These are phyloP conservation scores for Empis stercorea DNA, from an alignment of 2,888 invertebrate species.

Conservation along the genomic window DNA sequence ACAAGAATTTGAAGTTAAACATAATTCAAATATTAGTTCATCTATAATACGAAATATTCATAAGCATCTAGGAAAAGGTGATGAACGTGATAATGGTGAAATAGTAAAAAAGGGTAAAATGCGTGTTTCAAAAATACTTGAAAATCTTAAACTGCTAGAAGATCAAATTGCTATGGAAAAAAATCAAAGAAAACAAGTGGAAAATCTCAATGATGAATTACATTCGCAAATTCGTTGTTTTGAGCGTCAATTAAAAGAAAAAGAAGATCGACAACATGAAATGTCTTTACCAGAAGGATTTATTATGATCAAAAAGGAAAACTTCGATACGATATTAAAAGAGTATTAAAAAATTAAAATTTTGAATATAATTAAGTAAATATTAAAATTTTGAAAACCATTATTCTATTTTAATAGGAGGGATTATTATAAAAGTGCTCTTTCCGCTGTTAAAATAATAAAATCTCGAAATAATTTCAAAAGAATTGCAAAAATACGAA, in stretches of 20 bases:
- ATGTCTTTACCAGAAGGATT: slow-evolving; percentile 22
- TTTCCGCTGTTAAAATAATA: not conserved
- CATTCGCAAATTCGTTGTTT: slow-evolving; percentile 45
- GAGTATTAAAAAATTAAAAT: slow-evolving; percentile 23
- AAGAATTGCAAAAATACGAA: slow-evolving; percentile 23
- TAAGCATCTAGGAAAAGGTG: slow-evolving; percentile 35
- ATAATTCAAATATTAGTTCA: slow-evolving; percentile 42
- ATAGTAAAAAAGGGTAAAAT: slow-evolving; percentile 22
- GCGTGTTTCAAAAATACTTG: slow-evolving; percentile 21
- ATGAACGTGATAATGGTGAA: slow-evolving; percentile 12
- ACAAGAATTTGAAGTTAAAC: slow-evolving; percentile 53
- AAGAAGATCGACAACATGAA: slow-evolving; percentile 10
- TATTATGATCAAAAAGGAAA: slow-evolving; percentile 21
- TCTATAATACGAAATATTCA: slow-evolving; percentile 39
- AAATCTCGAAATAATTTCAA: slow-evolving; percentile 2
- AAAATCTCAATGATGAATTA: slow-evolving; percentile 46
- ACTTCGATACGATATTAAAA: slow-evolving; percentile 22
- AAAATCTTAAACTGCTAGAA: slow-evolving; percentile 37
- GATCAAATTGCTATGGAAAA: slow-evolving; percentile 49
- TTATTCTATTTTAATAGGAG: not conserved
- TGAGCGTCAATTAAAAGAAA: slow-evolving; percentile 16
- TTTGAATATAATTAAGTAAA: not conserved
- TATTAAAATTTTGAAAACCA: too few species aligned
- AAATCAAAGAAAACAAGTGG: slow-evolving; percentile 46
- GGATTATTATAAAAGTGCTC: not conserved